phyloP scores from a whole-genome alignment of 2,797 vertebrate species.

The Poeciliopsis turneri region DNA sequence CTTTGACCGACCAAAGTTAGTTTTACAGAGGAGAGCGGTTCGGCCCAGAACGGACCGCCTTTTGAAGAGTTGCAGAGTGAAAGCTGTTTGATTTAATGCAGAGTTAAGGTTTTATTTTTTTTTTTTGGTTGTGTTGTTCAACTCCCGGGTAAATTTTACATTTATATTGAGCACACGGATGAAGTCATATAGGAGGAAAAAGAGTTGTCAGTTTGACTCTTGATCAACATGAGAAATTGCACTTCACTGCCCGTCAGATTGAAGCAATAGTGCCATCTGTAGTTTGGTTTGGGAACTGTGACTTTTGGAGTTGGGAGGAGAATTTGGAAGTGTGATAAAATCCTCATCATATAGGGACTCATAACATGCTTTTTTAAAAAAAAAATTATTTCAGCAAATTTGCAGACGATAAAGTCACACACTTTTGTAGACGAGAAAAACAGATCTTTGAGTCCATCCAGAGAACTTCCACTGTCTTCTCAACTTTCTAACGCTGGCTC shows the following conservation, averaged over 20 bases:
- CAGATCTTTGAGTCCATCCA: constrained; percentile 6
- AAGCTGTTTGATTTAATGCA: constrained; percentile 55
- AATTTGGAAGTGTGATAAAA: constrained; percentile 17
- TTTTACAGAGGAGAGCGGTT: constrained; percentile 65
- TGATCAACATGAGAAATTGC: constrained; percentile 40
- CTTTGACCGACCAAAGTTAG: constrained; percentile 65
- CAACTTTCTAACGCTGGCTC: not conserved
- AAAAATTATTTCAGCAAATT: constrained; percentile 18
- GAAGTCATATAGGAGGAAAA: constrained; percentile 63
- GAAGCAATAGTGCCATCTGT: constrained; percentile 85
- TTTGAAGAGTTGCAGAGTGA: constrained; percentile 57
- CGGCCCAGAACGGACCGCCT: constrained; percentile 54
- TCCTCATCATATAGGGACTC: constrained; percentile 14
- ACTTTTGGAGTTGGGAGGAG: not conserved
- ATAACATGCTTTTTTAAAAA: not conserved
- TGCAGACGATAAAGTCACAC: constrained; percentile 40
- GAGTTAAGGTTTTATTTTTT: not conserved
- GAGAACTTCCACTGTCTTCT: constrained; percentile 9
- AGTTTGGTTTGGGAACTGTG: constrained; percentile 66
- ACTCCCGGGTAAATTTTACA: constrained; percentile 42
- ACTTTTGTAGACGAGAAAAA: constrained; percentile 32
- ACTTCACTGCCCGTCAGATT: constrained; percentile 44
- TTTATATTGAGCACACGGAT: constrained; percentile 62
- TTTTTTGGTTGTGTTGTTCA: constrained; percentile 3
- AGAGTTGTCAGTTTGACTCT: constrained; percentile 62